Evolutionary conservation across 2,113 vertebrate genomes (phyloP), one percentile per base, ranked within the genome.

Genomic region (Dunckerocampus dactyliophorus): DNA sequence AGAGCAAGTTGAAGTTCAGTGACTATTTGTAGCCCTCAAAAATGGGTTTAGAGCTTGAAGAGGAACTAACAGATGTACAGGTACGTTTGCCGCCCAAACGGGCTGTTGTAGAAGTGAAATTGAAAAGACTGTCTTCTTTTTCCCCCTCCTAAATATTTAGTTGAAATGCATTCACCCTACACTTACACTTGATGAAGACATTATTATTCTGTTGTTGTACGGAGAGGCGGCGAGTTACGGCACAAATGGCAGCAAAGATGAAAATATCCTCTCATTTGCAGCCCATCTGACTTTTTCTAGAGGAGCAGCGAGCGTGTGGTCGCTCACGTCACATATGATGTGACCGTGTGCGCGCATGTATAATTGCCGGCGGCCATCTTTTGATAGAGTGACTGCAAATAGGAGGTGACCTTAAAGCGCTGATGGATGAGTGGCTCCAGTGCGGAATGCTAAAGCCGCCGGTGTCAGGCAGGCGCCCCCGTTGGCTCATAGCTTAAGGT

Each of bases 381-480:
- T 82, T 87, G 83, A 88, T 80, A 75, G 84, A 85, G 83, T 82
- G 85, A 82, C 71, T 84, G 65, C 71, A 87, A 89, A 89, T 86
- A 80, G 84, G 77, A 74, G 71, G 65, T 85, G 88, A 91, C 90
- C 90, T 91, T 91, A 90, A 85, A 82, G 87, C 77, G 78, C 77
- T 88, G 89, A 91, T 85, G 85, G 86, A 90, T 90, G 84, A 78
- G 73, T 58, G 62, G 56, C 61, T 61, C 69, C 79, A 31, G 72
- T 63, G 69, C 69, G 63, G 85, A 86, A 91, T 88, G 80, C 75
- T 85, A 87, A 88, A 82, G 70, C 65, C 59, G 67, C 71, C 55
- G 8, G 31, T 60, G 68, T 71, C 53, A 56, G 54, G 46, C 69
- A 45, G 58, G 46, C 17, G 75, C 77, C 79, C 79, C 79, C 74